A percentile compares a stretch with the other conserved stretches of the same genome.
These are phyloP conservation scores for Ceyx erithaca DNA, from an alignment of 2,797 vertebrate genomes.

Conservation along the genomic window DNA sequence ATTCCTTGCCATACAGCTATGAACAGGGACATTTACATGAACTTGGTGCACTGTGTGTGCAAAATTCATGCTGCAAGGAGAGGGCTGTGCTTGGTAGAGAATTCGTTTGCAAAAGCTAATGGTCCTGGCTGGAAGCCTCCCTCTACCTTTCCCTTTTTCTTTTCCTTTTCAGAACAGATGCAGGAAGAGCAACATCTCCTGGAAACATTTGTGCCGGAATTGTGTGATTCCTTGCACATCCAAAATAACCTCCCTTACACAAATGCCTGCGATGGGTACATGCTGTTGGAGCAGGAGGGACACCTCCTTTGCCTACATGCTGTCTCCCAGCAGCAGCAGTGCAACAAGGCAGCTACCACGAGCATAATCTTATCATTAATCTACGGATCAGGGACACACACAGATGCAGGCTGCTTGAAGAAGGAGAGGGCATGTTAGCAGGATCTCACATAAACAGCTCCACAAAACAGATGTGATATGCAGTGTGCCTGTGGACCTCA, in stretches of 20 bases:
- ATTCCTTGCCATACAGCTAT: not conserved
- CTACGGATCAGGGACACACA: not conserved
- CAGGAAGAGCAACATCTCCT: constrained; percentile 31
- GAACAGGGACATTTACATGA: not conserved
- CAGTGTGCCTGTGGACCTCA: not conserved
- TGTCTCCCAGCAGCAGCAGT: not conserved
- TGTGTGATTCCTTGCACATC: not conserved
- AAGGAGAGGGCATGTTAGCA: not conserved
- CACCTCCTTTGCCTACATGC: not conserved
- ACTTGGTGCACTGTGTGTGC: not conserved
- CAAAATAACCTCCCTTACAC: constrained; percentile 24
- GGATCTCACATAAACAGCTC: not conserved
- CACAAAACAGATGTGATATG: not conserved
- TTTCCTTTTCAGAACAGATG: not conserved
- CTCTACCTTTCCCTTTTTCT: not conserved
- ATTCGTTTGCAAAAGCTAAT: not conserved
- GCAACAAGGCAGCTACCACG: not conserved
- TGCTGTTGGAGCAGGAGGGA: not conserved
- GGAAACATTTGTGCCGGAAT: constrained; percentile 28
- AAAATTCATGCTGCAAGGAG: not conserved
- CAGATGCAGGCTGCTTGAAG: not conserved
- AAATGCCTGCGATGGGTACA: not conserved
- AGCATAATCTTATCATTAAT: constrained; percentile 16
- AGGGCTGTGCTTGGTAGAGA: not conserved
- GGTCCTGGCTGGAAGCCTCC: not conserved